Conservation (phyloP, 2,113 vertebrate genomes). For the Vireo altiloquus region DNA sequence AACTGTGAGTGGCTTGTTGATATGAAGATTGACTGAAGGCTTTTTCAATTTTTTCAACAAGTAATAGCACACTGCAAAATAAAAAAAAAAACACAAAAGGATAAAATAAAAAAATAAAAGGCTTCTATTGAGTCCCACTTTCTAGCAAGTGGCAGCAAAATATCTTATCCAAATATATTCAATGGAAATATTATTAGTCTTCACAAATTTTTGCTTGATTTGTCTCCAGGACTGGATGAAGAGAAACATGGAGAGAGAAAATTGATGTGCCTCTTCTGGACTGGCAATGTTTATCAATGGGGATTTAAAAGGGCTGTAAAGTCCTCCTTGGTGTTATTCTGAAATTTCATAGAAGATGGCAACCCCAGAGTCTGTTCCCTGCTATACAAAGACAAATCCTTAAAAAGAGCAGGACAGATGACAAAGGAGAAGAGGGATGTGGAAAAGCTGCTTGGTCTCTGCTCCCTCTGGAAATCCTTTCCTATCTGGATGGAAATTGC, state of each 20-base stretch:
- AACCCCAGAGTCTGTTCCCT: background rate
- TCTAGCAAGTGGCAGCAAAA: background rate
- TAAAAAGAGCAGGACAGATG: background rate
- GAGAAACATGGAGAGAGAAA: background rate
- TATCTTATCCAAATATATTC: background rate
- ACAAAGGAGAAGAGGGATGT: background rate
- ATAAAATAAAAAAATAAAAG: background rate
- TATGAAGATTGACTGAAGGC: background rate
- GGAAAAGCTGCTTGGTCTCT: background rate
- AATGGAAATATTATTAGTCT: background rate
- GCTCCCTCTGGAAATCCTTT: background rate
- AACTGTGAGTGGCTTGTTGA: background rate
- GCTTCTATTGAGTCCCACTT: background rate
- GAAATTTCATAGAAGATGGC: background rate
- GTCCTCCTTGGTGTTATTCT: background rate
- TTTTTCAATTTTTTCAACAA: background rate
- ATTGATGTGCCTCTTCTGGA: background rate
- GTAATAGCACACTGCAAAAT: background rate
- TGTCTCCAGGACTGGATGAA: background rate
- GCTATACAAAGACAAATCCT: rapidly evolving
- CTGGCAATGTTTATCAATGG: background rate
- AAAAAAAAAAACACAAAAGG: background rate
- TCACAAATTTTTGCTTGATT: background rate
- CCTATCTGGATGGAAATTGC: background rate
- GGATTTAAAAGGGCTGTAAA: background rate